Conservation (phyloP, 1,140 invertebrate genomes). For the Diorhabda carinulata region DNA sequence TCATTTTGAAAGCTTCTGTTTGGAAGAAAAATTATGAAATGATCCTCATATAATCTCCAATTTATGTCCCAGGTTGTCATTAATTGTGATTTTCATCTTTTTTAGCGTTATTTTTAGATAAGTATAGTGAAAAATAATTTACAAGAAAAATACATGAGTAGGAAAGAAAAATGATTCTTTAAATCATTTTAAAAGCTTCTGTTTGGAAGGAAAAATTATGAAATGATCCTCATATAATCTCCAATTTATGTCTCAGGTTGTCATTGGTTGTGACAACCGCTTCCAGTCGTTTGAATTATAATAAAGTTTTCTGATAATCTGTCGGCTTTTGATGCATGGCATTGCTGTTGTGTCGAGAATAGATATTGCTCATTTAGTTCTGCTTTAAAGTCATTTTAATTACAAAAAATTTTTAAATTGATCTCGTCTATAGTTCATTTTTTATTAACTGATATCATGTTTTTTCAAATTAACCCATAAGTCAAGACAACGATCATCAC, state of each 20-base stretch:
- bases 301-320: conserved; percentile 37
- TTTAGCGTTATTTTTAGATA: not conserved
- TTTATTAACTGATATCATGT: conserved; percentile 24
- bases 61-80: not conserved
- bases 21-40: too few species aligned
- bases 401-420: conserved; percentile 44
- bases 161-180: not conserved
- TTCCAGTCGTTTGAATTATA: conserved; percentile 29
- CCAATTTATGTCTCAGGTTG: conserved; percentile 12
- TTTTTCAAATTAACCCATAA: too few species aligned
- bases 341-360: conserved; percentile 29
- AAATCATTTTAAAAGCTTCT: not conserved
- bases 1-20: not conserved
- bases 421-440: conserved; percentile 30
- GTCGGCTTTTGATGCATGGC: conserved; percentile 37
- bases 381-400: conserved; percentile 36
- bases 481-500: too few species aligned
- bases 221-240: not conserved
- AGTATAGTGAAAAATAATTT: not conserved
- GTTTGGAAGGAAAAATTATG: not conserved
- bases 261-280: conserved; percentile 28
- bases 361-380: conserved; percentile 38
- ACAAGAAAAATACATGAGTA: not conserved
- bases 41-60: not conserved
- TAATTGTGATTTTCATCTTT: too few species aligned